These are phyloP conservation scores for Notarius lentiginosus DNA, from an alignment of 2,113 vertebrate genomes.

Conservation along the genomic window DNA sequence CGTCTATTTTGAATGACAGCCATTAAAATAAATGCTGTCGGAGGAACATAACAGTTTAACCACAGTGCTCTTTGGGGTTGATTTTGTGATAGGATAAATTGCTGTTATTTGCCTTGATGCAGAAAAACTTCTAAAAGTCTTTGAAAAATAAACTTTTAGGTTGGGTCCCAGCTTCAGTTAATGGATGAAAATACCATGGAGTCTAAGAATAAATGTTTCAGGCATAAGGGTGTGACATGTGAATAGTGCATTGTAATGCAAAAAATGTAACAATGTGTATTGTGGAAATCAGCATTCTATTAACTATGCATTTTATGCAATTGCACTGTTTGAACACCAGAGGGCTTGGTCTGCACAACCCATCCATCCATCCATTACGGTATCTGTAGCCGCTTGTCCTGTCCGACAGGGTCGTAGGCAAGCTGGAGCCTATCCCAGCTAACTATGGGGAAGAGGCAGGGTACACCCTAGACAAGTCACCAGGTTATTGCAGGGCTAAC, in stretches of 20 bases:
- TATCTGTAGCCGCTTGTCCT: no score
- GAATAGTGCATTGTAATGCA: background rate
- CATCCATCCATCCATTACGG: no score
- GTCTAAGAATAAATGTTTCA: background rate
- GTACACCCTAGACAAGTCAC: no score
- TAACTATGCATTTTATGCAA: background rate
- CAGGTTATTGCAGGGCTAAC: no score
- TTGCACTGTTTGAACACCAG: background rate
- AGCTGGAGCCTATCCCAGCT: no score
- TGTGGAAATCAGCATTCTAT: background rate
- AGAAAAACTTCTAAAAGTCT: background rate
- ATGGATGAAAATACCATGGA: background rate
- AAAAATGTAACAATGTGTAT: background rate
- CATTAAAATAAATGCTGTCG: conserved; percentile 1
- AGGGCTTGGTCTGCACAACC: background rate
- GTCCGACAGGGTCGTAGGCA: no score
- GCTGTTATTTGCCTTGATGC: background rate
- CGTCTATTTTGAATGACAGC: conserved; percentile 8
- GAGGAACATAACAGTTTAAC: background rate
- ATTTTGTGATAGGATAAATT: conserved; percentile 7
- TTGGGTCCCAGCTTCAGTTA: background rate
- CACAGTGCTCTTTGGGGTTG: background rate
- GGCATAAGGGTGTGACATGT: background rate
- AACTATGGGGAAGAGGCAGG: no score
- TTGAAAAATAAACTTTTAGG: background rate